Conservation (phyloP, 2,113 vertebrate species). For the Campylomormyrus numenius region DNA sequence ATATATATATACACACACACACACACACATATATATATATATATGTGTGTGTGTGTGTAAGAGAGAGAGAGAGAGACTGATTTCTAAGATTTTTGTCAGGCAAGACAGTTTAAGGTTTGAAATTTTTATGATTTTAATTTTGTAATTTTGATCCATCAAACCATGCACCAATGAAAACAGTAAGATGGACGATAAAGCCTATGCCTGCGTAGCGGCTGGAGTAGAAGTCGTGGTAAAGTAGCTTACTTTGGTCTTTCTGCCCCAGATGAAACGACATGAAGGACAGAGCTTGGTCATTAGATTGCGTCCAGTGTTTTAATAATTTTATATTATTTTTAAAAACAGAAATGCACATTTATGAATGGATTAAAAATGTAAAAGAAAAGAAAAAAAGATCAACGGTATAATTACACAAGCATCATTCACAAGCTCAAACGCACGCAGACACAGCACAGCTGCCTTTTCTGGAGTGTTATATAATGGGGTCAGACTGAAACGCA, state of each 20-base stretch:
- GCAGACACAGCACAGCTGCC: background rate
- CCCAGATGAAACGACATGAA: background rate
- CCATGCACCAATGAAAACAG: background rate
- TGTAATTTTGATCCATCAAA: background rate
- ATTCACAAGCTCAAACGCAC: background rate
- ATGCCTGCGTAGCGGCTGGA: background rate
- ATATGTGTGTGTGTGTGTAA: no score
- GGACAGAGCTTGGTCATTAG: background rate
- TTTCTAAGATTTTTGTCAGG: background rate
- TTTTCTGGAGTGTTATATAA: background rate
- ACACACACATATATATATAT: background rate
- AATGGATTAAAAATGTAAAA: background rate
- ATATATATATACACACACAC: no score
- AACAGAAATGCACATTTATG: background rate
- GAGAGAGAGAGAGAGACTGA: no score
- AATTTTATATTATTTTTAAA: background rate
- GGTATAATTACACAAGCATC: background rate
- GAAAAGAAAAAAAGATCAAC: background rate
- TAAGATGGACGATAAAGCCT: background rate
- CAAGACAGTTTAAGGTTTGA: background rate
- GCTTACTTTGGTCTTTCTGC: conserved; percentile 4
- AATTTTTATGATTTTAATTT: background rate
- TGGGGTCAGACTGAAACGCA: background rate
- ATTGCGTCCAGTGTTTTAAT: background rate
- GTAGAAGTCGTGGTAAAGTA: background rate